Evolutionary conservation across 1,140 invertebrate genomes (phyloP).

Genomic region (Galendromus occidentalis): DNA sequence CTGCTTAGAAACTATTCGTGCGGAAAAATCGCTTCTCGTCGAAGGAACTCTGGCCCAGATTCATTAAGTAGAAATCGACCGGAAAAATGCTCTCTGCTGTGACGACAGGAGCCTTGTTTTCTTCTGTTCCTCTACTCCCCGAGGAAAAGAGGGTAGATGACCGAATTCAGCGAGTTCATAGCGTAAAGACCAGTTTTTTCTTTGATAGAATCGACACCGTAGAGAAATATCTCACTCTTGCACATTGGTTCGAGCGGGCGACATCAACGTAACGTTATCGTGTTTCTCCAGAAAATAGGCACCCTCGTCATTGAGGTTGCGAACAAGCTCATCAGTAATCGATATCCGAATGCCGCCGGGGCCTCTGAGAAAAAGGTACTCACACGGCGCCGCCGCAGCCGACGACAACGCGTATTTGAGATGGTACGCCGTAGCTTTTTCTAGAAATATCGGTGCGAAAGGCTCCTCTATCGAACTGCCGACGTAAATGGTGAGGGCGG

Average conservation of each 20-base stretch:
- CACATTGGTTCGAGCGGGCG: background rate
- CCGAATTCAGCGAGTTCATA: too few species aligned
- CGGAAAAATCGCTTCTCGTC: too few species aligned
- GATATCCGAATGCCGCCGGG: conserved; percentile 16
- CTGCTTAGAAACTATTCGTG: too few species aligned
- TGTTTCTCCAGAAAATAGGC: conserved; percentile 15
- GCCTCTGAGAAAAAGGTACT: conserved; percentile 14
- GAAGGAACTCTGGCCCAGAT: too few species aligned
- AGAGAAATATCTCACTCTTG: too few species aligned
- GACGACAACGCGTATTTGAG: conserved; percentile 13
- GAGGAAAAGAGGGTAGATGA: too few species aligned
- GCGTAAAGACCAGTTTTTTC: too few species aligned
- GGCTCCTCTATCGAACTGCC: conserved; percentile 15
- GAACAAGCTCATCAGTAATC: conserved; percentile 18
- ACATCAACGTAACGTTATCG: conserved; percentile 2
- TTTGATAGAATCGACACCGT: too few species aligned
- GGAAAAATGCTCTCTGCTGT: too few species aligned
- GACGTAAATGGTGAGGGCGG: conserved; percentile 18
- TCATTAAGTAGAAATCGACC: too few species aligned
- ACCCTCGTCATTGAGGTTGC: conserved; percentile 17
- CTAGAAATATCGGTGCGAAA: conserved; percentile 18
- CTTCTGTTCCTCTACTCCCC: too few species aligned
- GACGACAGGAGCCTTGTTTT: too few species aligned
- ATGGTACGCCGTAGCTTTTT: conserved; percentile 16
- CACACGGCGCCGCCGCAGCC: background rate